Percentiles rank a stretch among this genome's conserved stretches.
These are phyloP conservation scores for Caenorhabditis japonica DNA, from an alignment of 2,888 invertebrate genomes.

Conservation along the genomic window DNA sequence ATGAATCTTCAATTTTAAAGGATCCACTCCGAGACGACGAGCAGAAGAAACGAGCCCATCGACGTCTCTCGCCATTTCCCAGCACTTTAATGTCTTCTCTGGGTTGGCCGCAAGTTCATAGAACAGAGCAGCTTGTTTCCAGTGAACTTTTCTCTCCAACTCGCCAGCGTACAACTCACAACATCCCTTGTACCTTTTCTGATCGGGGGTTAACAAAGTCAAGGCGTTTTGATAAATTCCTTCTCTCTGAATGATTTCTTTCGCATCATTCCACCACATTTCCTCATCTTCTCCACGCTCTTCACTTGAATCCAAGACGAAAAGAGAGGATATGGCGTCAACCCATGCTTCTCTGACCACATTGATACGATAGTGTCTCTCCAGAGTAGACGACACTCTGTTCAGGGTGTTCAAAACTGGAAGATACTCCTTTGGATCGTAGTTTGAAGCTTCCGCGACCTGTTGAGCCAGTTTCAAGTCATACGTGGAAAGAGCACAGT, in stretches of 20 bases:
- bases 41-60: constrained; percentile 33
- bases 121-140: constrained; percentile 63
- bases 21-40: constrained; percentile 17
- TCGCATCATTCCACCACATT: constrained; percentile 34
- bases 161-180: constrained; percentile 59
- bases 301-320: constrained; percentile 33
- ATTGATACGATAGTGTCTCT: constrained; percentile 66
- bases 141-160: constrained; percentile 49
- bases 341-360: constrained; percentile 63
- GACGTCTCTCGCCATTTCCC: constrained; percentile 46
- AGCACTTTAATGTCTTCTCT: constrained; percentile 51
- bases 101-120: constrained; percentile 54
- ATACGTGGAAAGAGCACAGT: constrained; percentile 70
- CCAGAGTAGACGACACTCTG: constrained; percentile 52
- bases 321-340: constrained; percentile 52
- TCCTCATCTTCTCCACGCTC: constrained; percentile 8
- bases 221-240: constrained; percentile 22
- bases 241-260: constrained; percentile 42
- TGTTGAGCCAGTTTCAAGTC: constrained; percentile 67
- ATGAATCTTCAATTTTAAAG: constrained; percentile 23
- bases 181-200: constrained; percentile 54
- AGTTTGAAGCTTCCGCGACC: constrained; percentile 63
- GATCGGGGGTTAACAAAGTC: constrained; percentile 23
- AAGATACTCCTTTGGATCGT: constrained; percentile 70
- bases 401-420: constrained; percentile 66